Percentiles rank a stretch among this genome's conserved stretches.
phyloP scores from a whole-genome alignment of 2,113 vertebrate species.

The Odontesthes bonariensis region DNA sequence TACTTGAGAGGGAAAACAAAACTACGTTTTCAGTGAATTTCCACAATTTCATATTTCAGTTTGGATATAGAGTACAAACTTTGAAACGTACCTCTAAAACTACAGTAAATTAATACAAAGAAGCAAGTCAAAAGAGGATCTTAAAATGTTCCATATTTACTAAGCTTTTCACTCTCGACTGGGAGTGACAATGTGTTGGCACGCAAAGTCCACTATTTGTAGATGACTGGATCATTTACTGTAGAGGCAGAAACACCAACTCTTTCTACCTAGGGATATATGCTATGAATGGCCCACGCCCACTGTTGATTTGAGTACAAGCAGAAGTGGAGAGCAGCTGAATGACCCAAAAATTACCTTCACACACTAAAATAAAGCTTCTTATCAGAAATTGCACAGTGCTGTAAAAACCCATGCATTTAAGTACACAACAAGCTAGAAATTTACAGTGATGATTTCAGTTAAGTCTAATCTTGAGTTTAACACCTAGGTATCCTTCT shows the following conservation, averaged over 20 bases:
- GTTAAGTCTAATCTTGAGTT: neutral
- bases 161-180: too few relatives aligned
- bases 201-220: neutral
- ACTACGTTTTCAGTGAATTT: too few relatives aligned
- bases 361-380: neutral
- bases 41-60: too few relatives aligned
- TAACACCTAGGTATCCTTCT: neutral
- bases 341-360: neutral
- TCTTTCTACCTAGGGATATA: neutral
- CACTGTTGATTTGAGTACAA: neutral
- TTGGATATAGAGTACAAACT: neutral
- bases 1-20: neutral
- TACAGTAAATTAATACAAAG: neutral
- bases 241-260: too few relatives aligned
- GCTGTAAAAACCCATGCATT: too few relatives aligned
- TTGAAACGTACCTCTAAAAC: neutral
- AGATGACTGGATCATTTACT: neutral
- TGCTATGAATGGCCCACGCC: neutral
- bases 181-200: neutral
- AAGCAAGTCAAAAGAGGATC: too few relatives aligned
- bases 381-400: neutral
- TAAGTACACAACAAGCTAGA: too few relatives aligned
- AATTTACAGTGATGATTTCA: too few relatives aligned
- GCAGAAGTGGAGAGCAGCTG: neutral
- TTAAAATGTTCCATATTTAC: too few relatives aligned